phyloP scores from a whole-genome alignment of 1,140 invertebrate genomes.

The Battus philenor region DNA sequence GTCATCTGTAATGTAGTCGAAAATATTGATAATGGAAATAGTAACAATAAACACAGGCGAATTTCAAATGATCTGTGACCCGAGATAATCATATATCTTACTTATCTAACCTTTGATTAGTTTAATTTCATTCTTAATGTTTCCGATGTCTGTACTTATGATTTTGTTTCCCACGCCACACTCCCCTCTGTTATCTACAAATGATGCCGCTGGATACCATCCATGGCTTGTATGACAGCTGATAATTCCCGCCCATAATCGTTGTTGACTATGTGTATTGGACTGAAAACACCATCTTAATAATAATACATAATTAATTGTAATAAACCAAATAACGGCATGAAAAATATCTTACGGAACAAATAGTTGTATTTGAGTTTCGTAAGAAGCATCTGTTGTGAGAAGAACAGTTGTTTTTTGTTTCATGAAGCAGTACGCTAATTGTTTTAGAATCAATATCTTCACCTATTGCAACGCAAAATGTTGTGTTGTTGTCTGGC shows the following conservation, averaged over 20 bases:
- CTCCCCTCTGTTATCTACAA: slow-evolving; percentile 66
- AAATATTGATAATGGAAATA: not conserved
- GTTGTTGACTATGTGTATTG: slow-evolving; percentile 14
- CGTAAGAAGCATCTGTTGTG: slow-evolving; percentile 76
- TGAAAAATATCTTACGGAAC: slow-evolving; percentile 45
- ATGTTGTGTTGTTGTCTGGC: slow-evolving; percentile 48
- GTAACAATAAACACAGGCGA: too few species aligned
- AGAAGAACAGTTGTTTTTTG: slow-evolving; percentile 62
- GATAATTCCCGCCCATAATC: slow-evolving; percentile 77
- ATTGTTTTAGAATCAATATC: slow-evolving; percentile 51
- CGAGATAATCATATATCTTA: too few species aligned
- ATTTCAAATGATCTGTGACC: too few species aligned
- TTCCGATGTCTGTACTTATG: slow-evolving; percentile 70
- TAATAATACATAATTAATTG: too few species aligned
- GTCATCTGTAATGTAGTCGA: slow-evolving; percentile 18
- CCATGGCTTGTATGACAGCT: slow-evolving; percentile 76
- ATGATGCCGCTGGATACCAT: slow-evolving; percentile 80
- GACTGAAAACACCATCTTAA: slow-evolving; percentile 17
- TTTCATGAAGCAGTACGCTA: slow-evolving; percentile 66
- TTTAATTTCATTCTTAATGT: slow-evolving; percentile 66
- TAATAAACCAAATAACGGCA: too few species aligned
- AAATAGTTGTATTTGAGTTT: slow-evolving; percentile 38
- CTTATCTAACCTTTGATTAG: slow-evolving; percentile 57
- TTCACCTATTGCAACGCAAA: slow-evolving; percentile 76
- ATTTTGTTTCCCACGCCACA: slow-evolving; percentile 70